phyloP scores from a whole-genome alignment of 1,140 invertebrate genomes.

The Scaptomyza graminum region DNA sequence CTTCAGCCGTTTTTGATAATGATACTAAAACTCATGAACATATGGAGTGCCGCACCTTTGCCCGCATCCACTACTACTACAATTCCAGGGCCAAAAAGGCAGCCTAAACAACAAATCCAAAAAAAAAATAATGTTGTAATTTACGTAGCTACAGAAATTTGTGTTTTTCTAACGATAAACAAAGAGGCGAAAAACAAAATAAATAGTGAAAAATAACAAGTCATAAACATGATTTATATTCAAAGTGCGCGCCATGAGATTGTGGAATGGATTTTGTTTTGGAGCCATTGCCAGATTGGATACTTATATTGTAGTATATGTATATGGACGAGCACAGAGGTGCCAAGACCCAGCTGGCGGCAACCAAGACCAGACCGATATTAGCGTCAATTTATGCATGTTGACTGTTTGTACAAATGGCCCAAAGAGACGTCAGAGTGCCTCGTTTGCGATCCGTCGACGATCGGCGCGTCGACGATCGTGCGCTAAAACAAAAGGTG shows the following conservation, averaged over 20 bases:
- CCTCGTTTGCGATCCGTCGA: background rate
- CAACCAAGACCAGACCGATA: slow-evolving; percentile 44
- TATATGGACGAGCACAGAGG: slow-evolving; percentile 15
- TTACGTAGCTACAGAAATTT: slow-evolving; percentile 38
- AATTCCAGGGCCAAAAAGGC: slow-evolving; percentile 31
- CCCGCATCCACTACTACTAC: background rate
- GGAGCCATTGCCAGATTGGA: slow-evolving; percentile 7
- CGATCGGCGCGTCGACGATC: slow-evolving; percentile 28
- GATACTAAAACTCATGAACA: background rate
- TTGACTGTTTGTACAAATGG: slow-evolving; percentile 70
- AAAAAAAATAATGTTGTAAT: slow-evolving; percentile 70
- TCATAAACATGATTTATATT: slow-evolving; percentile 82
- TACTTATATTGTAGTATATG: too few species aligned
- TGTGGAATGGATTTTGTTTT: slow-evolving; percentile 14
- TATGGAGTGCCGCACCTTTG: background rate
- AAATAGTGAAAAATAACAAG: slow-evolving; percentile 81
- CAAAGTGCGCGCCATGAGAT: slow-evolving; percentile 68
- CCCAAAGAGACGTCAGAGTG: background rate
- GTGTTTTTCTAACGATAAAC: slow-evolving; percentile 67
- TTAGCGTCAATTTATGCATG: slow-evolving; percentile 77
- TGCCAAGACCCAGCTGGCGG: slow-evolving; percentile 62
- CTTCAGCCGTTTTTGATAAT: slow-evolving; percentile 10
- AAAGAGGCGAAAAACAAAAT: slow-evolving; percentile 61
- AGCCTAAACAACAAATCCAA: slow-evolving; percentile 22
- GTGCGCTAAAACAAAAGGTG: slow-evolving; percentile 67